A percentile compares a stretch with the other conserved stretches of the same genome.
Conservation (phyloP, 2,888 invertebrate genomes). For the Phyllotreta striolata region DNA sequence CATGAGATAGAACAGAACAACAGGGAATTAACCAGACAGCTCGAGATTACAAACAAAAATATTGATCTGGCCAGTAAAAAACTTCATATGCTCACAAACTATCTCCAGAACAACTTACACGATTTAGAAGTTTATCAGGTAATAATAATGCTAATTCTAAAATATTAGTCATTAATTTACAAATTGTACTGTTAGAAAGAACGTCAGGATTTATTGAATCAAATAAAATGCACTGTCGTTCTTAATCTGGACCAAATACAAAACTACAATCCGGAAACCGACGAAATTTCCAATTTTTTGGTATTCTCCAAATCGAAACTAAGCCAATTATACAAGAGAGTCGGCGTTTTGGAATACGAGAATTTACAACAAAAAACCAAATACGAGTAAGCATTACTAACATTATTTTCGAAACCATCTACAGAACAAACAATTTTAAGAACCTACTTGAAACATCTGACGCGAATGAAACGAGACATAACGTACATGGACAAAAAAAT, state of each 20-base stretch:
- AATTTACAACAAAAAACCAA: conserved; percentile 68
- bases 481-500: conserved; percentile 71
- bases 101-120: conserved; percentile 66
- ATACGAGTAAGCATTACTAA: conserved; percentile 64
- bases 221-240: conserved; percentile 74
- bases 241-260: conserved; percentile 75
- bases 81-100: conserved; percentile 65
- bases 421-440: conserved; percentile 58
- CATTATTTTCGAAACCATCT: conserved; percentile 3
- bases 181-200: conserved; percentile 64
- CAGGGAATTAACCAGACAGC: conserved; percentile 65
- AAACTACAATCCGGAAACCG: conserved; percentile 60
- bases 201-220: conserved; percentile 80
- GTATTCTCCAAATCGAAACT: conserved; percentile 72
- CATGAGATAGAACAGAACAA: conserved; percentile 68
- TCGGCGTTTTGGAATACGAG: conserved; percentile 72
- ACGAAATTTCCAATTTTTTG: conserved; percentile 63
- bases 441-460: conserved; percentile 72
- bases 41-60: conserved; percentile 68
- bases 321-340: conserved; percentile 67
- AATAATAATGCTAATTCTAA: conserved; percentile 33
- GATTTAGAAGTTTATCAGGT: conserved; percentile 74
- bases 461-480: conserved; percentile 75
- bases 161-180: too few relatives aligned
- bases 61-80: conserved; percentile 68